Conservation (phyloP, 2,113 vertebrate genomes). For the Rhadina sibilatrix region DNA sequence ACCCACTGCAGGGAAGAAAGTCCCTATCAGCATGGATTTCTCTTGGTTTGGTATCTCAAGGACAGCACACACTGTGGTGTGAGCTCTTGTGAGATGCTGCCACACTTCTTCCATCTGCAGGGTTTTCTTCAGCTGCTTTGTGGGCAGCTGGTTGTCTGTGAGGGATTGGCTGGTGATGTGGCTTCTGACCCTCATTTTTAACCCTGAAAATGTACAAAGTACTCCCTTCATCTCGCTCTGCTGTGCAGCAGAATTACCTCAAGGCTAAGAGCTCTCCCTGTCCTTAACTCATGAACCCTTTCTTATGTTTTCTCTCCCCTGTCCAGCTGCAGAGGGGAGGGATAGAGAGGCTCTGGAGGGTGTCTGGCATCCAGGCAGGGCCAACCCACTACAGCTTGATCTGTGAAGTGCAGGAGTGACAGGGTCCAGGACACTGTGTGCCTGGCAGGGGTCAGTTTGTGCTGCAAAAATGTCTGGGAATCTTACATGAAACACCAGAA, state of each 20-base stretch:
- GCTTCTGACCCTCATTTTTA: neutral
- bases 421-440: neutral
- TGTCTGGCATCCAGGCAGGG: neutral
- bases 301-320: neutral
- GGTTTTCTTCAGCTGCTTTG: neutral
- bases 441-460: neutral
- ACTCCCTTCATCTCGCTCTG: neutral
- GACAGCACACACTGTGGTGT: neutral
- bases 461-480: neutral
- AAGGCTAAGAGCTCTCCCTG: neutral
- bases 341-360: neutral
- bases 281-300: neutral
- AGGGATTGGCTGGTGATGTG: neutral
- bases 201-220: neutral
- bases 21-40: neutral
- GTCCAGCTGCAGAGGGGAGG: neutral
- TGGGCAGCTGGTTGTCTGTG: neutral
- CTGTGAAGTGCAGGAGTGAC: neutral
- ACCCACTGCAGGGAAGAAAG: neutral
- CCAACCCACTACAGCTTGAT: neutral
- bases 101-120: neutral
- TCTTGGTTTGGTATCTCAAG: neutral
- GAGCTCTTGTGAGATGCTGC: neutral
- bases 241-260: neutral
- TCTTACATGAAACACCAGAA: neutral